Evolutionary conservation across 2,888 invertebrate genomes (phyloP), one percentile per base, ranked within the genome.

Genomic region (Carpatolechia fugitivella): DNA sequence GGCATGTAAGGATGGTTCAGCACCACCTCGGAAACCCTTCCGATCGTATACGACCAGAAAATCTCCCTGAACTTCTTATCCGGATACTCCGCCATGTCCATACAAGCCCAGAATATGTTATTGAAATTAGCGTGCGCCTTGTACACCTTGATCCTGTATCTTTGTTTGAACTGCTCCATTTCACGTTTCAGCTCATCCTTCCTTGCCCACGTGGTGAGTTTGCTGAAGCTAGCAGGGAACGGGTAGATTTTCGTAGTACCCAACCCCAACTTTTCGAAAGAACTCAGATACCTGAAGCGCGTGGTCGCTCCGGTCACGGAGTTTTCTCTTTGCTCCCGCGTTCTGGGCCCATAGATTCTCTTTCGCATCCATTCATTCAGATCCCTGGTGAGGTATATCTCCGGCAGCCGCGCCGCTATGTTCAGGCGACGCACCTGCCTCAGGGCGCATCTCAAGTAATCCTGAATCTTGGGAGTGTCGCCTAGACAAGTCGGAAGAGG

Each of bases 331-430:
- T 11, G 8, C n/a, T 24, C 46, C 8, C 3, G 13, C 24, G 13
- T 6, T 8, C 10, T 6, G 8, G 71, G 80, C 0, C 89, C 89
- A 51, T 77, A 65, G 6, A 89, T 74, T n/a, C 89, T 77, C 4
- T 62, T 59, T 8, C 87, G 78, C 88, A 89, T 89, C 89, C 89
- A 89, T 66, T 84, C 87, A 29, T 70, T 74, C 4, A 89, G 70
- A 56, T 86, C 87, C 4, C 88, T 85, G 1, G 75, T 82, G 24
- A 80, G 63, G 56, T 88, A 80, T 16, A 83, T 60, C 44, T 88
- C 87, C 0, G 89, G 89, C 35, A 89, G 64, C 10, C 78, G 74
- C 1, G 89, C 86, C 46, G 88, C 88, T 0, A 82, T 55, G 61
- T 87, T 88, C 0, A 67, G 56, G 0, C 66, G 66, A 36, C 77